Evolutionary conservation across 2,113 vertebrate species (phyloP), one percentile per base, ranked within the genome.

Genomic region (Apteryx mantelli): DNA sequence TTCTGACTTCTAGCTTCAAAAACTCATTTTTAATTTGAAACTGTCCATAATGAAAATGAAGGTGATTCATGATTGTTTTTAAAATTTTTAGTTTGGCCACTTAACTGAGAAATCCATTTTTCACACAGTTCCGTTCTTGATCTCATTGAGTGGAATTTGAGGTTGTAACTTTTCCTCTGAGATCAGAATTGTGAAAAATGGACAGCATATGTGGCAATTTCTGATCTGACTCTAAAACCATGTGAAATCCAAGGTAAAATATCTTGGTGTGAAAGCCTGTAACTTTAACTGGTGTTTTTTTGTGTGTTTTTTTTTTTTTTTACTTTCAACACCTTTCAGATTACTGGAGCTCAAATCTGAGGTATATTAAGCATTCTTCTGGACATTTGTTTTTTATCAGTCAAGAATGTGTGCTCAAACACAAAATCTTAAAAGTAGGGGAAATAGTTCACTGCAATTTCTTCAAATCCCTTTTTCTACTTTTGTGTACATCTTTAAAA

Each of bases 321-420:
- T 76, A 50, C 75, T 97, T 95, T 95, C 83, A 96, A 93, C 91
- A 95, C 77, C 65, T 96, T 89, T 86, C 2, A 3, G 38, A 76
- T 73, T 82, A 68, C 55, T 91, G 12, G 69, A 73, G 7, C 2
- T 85, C 82, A 69, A 95, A 92, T 58, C 53, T 69, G 65, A 95
- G 40, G 4, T 65, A 30, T 26, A 79, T 64, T 70, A 71, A 74
- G 30, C 9, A 28, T 68, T 81, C 73, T 78, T 48, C 40, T 40
- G 9, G 63, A 82, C 68, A 38, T 93, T 95, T 92, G 38, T 20
- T 89, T 96, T 89, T 69, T 93, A 82, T 95, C 75, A 80, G 25
- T 93, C 30, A 42, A 80, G 65, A 91, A 82, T 42, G 25, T 38
- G 20, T 38, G 9, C 24, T 79, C 66, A 25, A 74, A 74, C 34